Evolutionary conservation across 2,888 invertebrate species (phyloP).

Genomic region (Germaria angustata): DNA sequence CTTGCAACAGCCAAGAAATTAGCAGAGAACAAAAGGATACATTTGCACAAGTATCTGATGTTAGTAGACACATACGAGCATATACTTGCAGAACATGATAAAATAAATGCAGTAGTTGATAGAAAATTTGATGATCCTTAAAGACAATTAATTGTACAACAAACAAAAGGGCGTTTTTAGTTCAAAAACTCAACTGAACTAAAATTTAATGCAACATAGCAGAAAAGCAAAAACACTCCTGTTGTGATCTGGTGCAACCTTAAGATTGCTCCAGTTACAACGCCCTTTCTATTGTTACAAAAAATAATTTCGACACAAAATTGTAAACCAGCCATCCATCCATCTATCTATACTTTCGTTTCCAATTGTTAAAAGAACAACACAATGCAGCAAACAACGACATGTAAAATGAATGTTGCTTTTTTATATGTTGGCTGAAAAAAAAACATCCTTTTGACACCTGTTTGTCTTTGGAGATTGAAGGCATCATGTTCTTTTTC

Average conservation of each 20-base stretch:
- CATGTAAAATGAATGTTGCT: constrained; percentile 43
- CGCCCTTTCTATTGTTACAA: constrained; percentile 62
- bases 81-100: constrained; percentile 13
- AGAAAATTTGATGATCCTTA: constrained; percentile 56
- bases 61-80: not conserved
- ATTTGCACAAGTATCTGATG: not conserved
- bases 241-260: constrained; percentile 51
- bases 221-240: constrained; percentile 36
- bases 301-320: not conserved
- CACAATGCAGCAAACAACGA: not conserved
- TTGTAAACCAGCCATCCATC: not conserved
- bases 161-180: constrained; percentile 62
- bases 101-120: constrained; percentile 50
- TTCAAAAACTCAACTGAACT: constrained; percentile 34
- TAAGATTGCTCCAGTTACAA: constrained; percentile 63
- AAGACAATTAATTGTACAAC: constrained; percentile 65
- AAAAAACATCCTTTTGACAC: constrained; percentile 62
- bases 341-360: constrained; percentile 28
- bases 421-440: constrained; percentile 15
- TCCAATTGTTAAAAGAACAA: constrained; percentile 38
- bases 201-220: constrained; percentile 19
- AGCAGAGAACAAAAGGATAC: constrained; percentile 8
- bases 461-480: constrained; percentile 58
- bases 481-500: constrained; percentile 47
- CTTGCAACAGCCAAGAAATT: constrained; percentile 9